Evolutionary conservation across 2,113 vertebrate genomes (phyloP).

Genomic region (Promerops cafer): DNA sequence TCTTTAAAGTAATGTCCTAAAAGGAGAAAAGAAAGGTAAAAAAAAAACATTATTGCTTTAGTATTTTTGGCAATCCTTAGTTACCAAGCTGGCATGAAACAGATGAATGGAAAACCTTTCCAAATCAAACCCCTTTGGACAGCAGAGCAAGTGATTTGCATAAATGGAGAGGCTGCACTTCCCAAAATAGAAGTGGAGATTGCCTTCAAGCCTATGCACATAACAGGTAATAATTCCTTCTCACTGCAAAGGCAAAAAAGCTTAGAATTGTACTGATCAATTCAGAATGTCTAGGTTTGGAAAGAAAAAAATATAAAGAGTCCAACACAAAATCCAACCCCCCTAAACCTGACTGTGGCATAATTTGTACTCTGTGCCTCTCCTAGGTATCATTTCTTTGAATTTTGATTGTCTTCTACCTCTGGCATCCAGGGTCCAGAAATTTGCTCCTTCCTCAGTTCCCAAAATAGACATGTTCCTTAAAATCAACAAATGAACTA

Average conservation of each 20-base stretch:
- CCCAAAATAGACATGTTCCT: background rate
- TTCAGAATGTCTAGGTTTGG: background rate
- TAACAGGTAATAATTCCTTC: background rate
- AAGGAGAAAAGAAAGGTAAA: background rate
- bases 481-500: background rate
- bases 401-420: background rate
- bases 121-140: background rate
- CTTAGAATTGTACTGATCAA: background rate
- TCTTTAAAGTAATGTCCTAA: constrained; percentile 98
- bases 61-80: background rate
- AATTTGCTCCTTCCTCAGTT: background rate
- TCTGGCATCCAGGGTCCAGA: background rate
- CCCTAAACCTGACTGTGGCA: background rate
- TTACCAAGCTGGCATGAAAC: background rate
- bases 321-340: background rate
- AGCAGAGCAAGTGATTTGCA: background rate
- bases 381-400: background rate
- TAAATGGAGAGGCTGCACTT: background rate
- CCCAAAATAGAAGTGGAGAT: background rate
- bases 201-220: background rate
- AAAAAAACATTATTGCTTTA: background rate
- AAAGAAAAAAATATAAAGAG: background rate
- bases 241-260: background rate
- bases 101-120: background rate
- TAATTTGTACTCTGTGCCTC: background rate